Evolutionary conservation across 2,888 invertebrate species (phyloP).

Genomic region (Acheta domesticus): DNA sequence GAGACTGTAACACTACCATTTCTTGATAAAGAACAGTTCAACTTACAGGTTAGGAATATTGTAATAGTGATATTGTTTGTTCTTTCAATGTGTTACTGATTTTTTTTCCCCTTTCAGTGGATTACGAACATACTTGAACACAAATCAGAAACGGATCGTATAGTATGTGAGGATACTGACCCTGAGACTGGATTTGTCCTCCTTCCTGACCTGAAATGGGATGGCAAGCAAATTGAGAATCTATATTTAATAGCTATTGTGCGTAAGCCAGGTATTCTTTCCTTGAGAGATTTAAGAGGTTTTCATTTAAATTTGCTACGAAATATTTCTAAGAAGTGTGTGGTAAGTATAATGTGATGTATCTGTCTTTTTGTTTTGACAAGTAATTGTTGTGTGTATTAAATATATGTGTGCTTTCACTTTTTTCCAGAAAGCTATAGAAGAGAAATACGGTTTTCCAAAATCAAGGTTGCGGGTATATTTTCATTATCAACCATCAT

Average conservation of each 20-base stretch:
- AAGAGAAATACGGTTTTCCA: conserved; percentile 69
- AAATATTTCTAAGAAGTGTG: conserved; percentile 73
- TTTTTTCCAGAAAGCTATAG: conserved; percentile 64
- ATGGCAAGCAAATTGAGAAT: conserved; percentile 69
- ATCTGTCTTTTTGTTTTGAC: background rate
- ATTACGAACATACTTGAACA: conserved; percentile 93
- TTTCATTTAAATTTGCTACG: conserved; percentile 77
- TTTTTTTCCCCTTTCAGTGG: conserved; percentile 68
- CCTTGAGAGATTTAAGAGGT: conserved; percentile 75
- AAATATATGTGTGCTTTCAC: conserved; percentile 32
- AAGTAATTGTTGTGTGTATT: background rate
- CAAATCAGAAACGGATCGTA: conserved; percentile 82
- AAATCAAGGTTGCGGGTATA: conserved; percentile 74
- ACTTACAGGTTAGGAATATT: conserved; percentile 63
- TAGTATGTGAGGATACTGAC: conserved; percentile 77
- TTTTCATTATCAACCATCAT: conserved; percentile 94
- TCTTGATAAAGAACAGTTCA: conserved; percentile 69
- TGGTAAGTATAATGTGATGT: conserved; percentile 52
- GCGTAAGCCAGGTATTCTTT: conserved; percentile 69
- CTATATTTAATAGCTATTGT: conserved; percentile 83
- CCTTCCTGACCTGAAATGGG: conserved; percentile 95
- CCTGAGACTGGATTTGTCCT: conserved; percentile 80
- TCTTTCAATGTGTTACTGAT: background rate
- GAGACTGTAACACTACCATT: conserved; percentile 72
- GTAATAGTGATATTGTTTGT: conserved; percentile 8